Evolutionary conservation across 1,140 invertebrate species (phyloP), one percentile per base, ranked within the genome.

Genomic region (Dendroctonus ponderosae): DNA sequence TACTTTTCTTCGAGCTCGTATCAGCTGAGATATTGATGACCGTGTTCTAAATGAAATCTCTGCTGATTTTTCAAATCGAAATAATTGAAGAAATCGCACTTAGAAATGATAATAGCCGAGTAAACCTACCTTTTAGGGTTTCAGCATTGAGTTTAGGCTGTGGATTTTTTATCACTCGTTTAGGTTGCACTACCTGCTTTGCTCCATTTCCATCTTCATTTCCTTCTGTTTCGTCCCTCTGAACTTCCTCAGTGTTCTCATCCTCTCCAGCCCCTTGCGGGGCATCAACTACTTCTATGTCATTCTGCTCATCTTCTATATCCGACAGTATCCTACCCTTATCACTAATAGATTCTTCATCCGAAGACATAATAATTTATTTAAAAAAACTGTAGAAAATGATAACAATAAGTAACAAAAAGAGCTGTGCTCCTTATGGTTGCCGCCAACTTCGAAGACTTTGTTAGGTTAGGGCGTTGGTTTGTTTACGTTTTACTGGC

Each of bases 71-170:
- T 26, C 26, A 26, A 26, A 26, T 26, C 3, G 26, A 26, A 26
- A 26, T 26, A 26, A 26, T 26, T 26, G 1, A 26, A 26, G 26
- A 26, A 26, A 26, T 26, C 26, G 3, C 2, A 50, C 12, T 50
- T 11, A 50, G n/a, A 11, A 11, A 3, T 11, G 26, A n/a, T 14
- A 7, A 50, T 14, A 7, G 3, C 26, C 26, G 26, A 2, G 26
- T 26, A 26, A 26, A 26, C 26, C 3, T 58, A 60, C 56, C 49
- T 15, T 54, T 43, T n/a, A 63, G 51, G 11, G 52, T 83, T 40
- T 86, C 85, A 7, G 85, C 83, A 71, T 92, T 89, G 14, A 94
- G 79, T 69, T 87, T 86, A n/a, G 87, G 85, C 50, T 85, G 80
- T 41, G 88, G 88, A 79, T 89, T 89, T 70, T 85, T 84, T 0